Base-by-base conservation (phyloP, 2,113 vertebrate species). In the Tyto alba region DNA sequence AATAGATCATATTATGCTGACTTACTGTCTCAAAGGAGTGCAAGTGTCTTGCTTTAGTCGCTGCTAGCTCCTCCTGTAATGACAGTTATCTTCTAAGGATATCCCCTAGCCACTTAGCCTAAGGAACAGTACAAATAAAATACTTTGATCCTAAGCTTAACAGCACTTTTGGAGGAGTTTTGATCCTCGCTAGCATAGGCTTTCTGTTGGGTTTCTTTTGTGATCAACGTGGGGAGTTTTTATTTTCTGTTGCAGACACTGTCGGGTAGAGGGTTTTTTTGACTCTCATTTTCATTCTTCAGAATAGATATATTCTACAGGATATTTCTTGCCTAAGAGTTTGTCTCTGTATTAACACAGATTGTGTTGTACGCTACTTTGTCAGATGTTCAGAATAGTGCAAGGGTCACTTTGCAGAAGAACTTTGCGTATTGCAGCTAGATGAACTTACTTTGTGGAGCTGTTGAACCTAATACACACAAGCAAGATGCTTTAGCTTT, bases 351-450 rank as follows among this genome's bases (percentile, higher is more conserved):
- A 10, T 85, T 93, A 52, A 27, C 30, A 22, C 2, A 48, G 62
- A 2, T 29, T 36, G 18, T 56, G 19, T 56, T 66, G 11, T 18
- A 1, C 77, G 29, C 38, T 62, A 4, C 29, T 77, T 47, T 10
- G 32, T 73, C 55, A 41, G 30, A 20, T 53, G 23, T 53, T 68
- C 18, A 55, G 62, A 60, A 5, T 10, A 26, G 40, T 12, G 41
- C 20, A 16, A 18, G 41, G 22, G 10, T 74, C 21, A 68, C 30
- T 55, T 55, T 68, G 45, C 36, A 53, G 75, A 57, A 45, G n/a
- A 34, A 38, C 48, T 64, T 75, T n/a, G 26, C 1, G 0, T 66
- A 6, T 38, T 67, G 57, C 48, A 64, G 0, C 30, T 40, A 19
- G 36, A 14, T 72, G 40, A 32, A 15, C 6, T 68, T 41, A 62